Evolutionary conservation across 2,797 vertebrate species (phyloP).

Genomic region (Nothura maculosa): DNA sequence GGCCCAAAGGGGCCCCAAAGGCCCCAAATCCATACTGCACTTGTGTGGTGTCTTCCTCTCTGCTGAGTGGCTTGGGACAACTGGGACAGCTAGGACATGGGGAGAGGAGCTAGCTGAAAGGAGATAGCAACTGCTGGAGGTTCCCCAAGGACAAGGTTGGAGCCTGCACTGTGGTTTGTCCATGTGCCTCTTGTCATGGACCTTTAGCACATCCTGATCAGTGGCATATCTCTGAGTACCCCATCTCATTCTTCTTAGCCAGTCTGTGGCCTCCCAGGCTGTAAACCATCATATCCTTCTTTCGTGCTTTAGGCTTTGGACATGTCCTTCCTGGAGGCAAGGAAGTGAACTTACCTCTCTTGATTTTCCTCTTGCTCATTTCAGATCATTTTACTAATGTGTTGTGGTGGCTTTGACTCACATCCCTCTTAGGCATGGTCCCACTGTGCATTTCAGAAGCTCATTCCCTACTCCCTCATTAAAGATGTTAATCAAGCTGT

Average conservation of each 20-base stretch:
- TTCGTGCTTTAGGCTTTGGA: not conserved
- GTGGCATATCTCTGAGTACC: not conserved
- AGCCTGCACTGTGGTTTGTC: rapidly evolving
- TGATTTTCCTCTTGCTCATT: not conserved
- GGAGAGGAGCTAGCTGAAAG: not conserved
- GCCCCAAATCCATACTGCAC: rapidly evolving
- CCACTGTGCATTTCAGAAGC: not conserved
- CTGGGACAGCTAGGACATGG: not conserved
- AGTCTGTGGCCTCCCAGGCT: rapidly evolving
- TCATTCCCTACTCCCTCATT: not conserved
- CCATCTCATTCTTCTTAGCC: not conserved
- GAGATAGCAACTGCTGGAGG: no score
- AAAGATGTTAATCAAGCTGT: rapidly evolving
- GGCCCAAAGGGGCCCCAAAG: not conserved
- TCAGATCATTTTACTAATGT: not conserved
- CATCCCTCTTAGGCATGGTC: rapidly evolving
- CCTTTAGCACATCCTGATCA: not conserved
- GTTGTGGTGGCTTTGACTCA: rapidly evolving
- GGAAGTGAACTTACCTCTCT: not conserved
- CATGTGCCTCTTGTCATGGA: not conserved
- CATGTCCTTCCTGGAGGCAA: rapidly evolving
- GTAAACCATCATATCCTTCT: not conserved
- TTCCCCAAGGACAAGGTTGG: rapidly evolving
- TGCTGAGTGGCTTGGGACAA: not conserved
- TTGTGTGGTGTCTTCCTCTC: rapidly evolving